Evolutionary conservation across 2,888 invertebrate genomes (phyloP).

Genomic region (Yponomeuta malinellus): DNA sequence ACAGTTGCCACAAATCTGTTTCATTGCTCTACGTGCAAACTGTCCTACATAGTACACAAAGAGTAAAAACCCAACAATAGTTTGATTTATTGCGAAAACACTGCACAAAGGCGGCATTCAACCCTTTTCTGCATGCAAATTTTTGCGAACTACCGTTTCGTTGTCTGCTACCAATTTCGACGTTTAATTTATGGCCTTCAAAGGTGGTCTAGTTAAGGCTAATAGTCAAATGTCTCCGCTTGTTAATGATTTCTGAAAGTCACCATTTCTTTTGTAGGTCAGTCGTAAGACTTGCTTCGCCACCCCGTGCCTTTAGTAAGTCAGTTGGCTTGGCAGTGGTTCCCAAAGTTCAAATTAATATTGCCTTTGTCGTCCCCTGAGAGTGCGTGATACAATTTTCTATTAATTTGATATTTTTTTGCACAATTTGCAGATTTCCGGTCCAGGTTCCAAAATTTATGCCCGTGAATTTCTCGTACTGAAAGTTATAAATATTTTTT

Average conservation of each 20-base stretch:
- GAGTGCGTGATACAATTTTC: too few species aligned
- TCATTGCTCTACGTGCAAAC: neutral
- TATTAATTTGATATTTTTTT: too few species aligned
- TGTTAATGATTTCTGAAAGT: slow-evolving; percentile 53
- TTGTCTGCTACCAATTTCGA: slow-evolving; percentile 48
- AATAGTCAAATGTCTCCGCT: slow-evolving; percentile 27
- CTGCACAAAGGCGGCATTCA: slow-evolving; percentile 34
- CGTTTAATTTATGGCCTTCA: slow-evolving; percentile 59
- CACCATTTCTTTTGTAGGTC: slow-evolving; percentile 64
- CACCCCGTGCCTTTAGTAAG: slow-evolving; percentile 5
- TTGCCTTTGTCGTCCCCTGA: neutral
- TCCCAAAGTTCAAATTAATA: slow-evolving; percentile 36
- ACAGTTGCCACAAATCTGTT: neutral
- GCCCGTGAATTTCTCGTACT: too few species aligned
- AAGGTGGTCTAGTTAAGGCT: slow-evolving; percentile 52
- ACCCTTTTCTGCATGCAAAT: slow-evolving; percentile 46
- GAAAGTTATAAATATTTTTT: too few species aligned
- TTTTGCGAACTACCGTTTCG: slow-evolving; percentile 55
- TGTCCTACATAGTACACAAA: neutral
- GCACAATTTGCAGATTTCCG: too few species aligned
- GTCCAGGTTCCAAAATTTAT: too few species aligned
- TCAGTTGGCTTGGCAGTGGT: slow-evolving; percentile 24
- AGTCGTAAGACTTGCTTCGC: slow-evolving; percentile 36
- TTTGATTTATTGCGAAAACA: slow-evolving; percentile 38
- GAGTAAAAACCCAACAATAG: slow-evolving; percentile 22